phyloP scores from a whole-genome alignment of 2,113 vertebrate genomes.

The Anas platyrhynchos region DNA sequence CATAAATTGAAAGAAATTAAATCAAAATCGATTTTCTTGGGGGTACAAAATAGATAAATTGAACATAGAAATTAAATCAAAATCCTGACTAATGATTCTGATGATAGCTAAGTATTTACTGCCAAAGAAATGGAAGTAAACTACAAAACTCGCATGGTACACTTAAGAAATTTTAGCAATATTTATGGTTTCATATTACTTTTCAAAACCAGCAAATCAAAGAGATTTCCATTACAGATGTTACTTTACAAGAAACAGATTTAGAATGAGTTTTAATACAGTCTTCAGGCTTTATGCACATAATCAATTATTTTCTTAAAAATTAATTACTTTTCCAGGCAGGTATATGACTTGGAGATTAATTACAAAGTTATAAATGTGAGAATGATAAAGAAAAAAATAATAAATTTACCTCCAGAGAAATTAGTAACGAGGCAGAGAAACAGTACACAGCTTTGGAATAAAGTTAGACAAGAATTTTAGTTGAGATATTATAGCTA shows the following conservation, averaged over 20 bases:
- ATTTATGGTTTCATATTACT: background rate
- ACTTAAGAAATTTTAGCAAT: background rate
- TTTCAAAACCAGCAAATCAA: background rate
- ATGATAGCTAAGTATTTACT: background rate
- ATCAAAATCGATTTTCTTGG: background rate
- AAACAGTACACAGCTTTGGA: background rate
- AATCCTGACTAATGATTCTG: background rate
- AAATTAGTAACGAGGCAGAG: background rate
- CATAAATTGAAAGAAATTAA: background rate
- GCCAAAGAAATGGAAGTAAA: background rate
- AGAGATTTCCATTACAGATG: background rate
- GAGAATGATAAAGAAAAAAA: slow-evolving; percentile 16
- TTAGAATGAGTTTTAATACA: background rate
- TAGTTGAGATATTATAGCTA: background rate
- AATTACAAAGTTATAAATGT: background rate
- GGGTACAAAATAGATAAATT: background rate
- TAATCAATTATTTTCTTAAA: background rate
- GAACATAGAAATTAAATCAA: background rate
- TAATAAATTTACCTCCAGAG: background rate
- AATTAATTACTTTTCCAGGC: background rate
- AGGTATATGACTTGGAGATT: background rate
- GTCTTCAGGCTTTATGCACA: background rate
- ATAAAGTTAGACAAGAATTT: background rate
- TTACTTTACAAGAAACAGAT: background rate
- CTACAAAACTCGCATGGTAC: background rate